These are phyloP conservation scores for Scaptomyza montana DNA, from an alignment of 1,140 invertebrate genomes.

Conservation along the genomic window DNA sequence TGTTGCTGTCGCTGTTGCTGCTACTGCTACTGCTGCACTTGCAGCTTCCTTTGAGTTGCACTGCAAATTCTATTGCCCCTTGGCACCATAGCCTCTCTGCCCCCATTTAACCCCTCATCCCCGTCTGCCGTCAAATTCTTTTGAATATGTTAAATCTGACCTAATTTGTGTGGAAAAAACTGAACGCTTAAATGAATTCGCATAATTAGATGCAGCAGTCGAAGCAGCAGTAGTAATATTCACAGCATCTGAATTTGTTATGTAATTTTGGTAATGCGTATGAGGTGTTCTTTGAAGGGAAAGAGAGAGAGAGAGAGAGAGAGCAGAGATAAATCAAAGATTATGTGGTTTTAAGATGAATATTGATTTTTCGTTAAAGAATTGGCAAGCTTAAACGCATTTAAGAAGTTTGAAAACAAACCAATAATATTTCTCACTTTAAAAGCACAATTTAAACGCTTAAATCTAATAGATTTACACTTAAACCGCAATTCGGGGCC, in stretches of 20 bases:
- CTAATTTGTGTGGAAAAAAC: slow-evolving; percentile 60
- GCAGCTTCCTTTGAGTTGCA: slow-evolving; percentile 42
- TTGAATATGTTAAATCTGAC: slow-evolving; percentile 82
- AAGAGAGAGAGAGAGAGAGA: neutral
- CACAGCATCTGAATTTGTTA: slow-evolving; percentile 24
- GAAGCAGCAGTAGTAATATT: neutral
- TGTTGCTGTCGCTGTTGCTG: neutral
- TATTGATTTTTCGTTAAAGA: neutral
- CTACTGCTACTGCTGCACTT: neutral
- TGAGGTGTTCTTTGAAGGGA: neutral
- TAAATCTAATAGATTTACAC: neutral
- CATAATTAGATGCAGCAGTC: slow-evolving; percentile 70
- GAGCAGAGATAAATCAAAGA: no score
- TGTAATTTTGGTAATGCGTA: slow-evolving; percentile 17
- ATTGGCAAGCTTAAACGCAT: neutral
- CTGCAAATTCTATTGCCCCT: slow-evolving; percentile 39
- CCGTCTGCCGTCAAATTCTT: slow-evolving; percentile 52
- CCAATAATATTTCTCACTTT: neutral
- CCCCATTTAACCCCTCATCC: neutral
- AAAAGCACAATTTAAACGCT: neutral
- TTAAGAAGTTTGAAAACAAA: neutral
- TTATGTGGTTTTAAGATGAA: neutral
- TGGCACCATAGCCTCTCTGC: slow-evolving; percentile 27
- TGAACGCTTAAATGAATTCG: slow-evolving; percentile 76
- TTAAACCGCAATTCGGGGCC: neutral